Evolutionary conservation across 64 coral and sea anemone genomes (phyloP).

Genomic region (Dendronephthya gigantea): DNA sequence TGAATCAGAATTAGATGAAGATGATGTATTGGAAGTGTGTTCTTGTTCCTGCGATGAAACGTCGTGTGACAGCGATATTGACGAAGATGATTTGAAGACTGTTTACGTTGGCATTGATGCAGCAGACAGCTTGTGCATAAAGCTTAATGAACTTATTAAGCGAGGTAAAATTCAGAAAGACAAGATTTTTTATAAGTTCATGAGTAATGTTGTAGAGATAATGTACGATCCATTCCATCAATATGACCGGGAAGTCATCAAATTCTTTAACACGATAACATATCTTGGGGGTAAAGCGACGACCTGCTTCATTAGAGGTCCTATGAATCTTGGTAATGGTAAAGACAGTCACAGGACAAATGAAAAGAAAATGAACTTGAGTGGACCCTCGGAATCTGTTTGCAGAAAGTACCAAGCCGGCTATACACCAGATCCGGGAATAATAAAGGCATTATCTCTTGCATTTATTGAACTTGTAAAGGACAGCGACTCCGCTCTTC

Average conservation of each 20-base stretch:
- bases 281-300: background rate
- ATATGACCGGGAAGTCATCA: background rate
- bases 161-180: slow-evolving; percentile 41
- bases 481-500: slow-evolving; percentile 15
- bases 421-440: background rate
- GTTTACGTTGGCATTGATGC: slow-evolving; percentile 46
- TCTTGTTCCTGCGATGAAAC: slow-evolving; percentile 35
- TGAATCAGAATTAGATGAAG: slow-evolving; percentile 43
- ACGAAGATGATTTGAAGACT: slow-evolving; percentile 44
- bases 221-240: slow-evolving; percentile 1
- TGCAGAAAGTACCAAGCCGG: background rate
- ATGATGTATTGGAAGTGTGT: slow-evolving; percentile 15
- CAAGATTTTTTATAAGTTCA: slow-evolving; percentile 49
- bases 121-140: slow-evolving; percentile 32
- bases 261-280: slow-evolving; percentile 16
- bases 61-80: slow-evolving; percentile 39
- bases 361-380: background rate
- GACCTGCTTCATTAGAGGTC: slow-evolving; percentile 11
- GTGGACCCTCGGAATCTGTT: background rate
- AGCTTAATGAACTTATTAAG: slow-evolving; percentile 48
- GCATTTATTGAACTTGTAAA: background rate
- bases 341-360: background rate
- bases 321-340: slow-evolving; percentile 3
- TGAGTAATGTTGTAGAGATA: slow-evolving; percentile 22
- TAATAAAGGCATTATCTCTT: background rate